Percentiles rank a stretch among this genome's conserved stretches.
phyloP scores from a whole-genome alignment of 2,888 invertebrate genomes.

The Matsumyia berberina region DNA sequence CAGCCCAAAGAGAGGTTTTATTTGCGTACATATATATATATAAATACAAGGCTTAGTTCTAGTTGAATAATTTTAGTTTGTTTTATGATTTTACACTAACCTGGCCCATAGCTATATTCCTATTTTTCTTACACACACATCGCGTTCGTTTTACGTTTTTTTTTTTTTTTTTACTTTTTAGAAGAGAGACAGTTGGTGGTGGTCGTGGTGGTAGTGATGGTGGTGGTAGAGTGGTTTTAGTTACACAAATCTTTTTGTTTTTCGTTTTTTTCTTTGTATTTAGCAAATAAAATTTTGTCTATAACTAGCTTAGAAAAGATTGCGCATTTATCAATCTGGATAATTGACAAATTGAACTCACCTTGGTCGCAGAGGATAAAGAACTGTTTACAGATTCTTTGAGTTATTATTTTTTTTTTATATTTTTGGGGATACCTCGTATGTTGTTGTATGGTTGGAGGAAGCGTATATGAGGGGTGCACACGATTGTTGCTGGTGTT shows the following conservation, averaged over 20 bases:
- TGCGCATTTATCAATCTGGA: conserved; percentile 53
- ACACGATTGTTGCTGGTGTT: conserved; percentile 37
- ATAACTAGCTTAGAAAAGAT: conserved; percentile 68
- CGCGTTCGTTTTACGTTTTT: conserved; percentile 13
- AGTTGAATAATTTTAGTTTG: conserved; percentile 28
- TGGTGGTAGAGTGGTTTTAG: conserved; percentile 50
- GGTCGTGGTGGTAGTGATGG: conserved; percentile 36
- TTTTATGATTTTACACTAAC: conserved; percentile 62
- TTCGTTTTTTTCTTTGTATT: conserved; percentile 46
- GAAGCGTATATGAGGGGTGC: conserved; percentile 45
- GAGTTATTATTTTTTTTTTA: conserved; percentile 54
- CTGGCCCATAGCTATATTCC: conserved; percentile 62
- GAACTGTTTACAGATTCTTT: conserved; percentile 57
- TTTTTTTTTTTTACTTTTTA: conserved; percentile 19
- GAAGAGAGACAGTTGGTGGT: conserved; percentile 41
- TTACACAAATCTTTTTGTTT: conserved; percentile 44
- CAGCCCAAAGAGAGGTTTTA: conserved; percentile 35
- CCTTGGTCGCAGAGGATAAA: conserved; percentile 71
- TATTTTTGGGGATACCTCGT: conserved; percentile 78
- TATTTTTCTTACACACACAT: conserved; percentile 39
- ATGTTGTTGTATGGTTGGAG: conserved; percentile 38
- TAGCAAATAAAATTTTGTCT: conserved; percentile 43
- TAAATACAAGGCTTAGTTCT: conserved; percentile 55
- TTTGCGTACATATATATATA: conserved; percentile 28
- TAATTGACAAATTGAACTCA: conserved; percentile 76